These are phyloP conservation scores for Drosophila willistoni DNA, from an alignment of 1,140 invertebrate genomes.

Conservation along the genomic window DNA sequence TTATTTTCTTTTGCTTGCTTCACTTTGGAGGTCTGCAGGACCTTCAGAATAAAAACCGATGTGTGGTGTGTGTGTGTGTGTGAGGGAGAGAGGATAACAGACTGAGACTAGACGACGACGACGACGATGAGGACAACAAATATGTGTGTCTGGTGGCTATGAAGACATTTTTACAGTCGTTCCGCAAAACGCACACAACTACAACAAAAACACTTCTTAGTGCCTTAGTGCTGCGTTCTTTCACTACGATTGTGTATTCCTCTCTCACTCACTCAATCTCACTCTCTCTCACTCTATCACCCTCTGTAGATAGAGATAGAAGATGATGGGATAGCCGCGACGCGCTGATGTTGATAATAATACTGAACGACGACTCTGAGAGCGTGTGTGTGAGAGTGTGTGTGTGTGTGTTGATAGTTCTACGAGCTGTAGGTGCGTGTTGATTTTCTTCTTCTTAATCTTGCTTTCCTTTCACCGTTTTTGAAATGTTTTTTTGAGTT, in stretches of 20 bases:
- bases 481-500: constrained; percentile 42
- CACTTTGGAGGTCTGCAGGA: constrained; percentile 17
- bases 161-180: constrained; percentile 21
- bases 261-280: too few species aligned
- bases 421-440: constrained; percentile 11
- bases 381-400: constrained; percentile 46
- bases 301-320: too few species aligned
- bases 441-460: constrained; percentile 22
- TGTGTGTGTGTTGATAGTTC: constrained; percentile 9
- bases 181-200: constrained; percentile 8
- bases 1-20: neutral
- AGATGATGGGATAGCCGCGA: too few species aligned
- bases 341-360: constrained; percentile 14
- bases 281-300: too few species aligned
- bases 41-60: constrained; percentile 6
- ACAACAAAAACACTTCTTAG: too few species aligned
- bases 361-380: constrained; percentile 19
- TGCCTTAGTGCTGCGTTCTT: too few species aligned
- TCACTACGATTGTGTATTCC: too few species aligned
- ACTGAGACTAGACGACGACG: constrained; percentile 18
- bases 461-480: constrained; percentile 46
- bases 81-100: constrained; percentile 16
- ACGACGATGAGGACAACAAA: neutral
- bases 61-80: constrained; percentile 11
- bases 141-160: constrained; percentile 12